A percentile compares a stretch with the other conserved stretches of the same genome.
Conservation (phyloP, 2,888 invertebrate species). For the Rhorus exstirpatorius region DNA sequence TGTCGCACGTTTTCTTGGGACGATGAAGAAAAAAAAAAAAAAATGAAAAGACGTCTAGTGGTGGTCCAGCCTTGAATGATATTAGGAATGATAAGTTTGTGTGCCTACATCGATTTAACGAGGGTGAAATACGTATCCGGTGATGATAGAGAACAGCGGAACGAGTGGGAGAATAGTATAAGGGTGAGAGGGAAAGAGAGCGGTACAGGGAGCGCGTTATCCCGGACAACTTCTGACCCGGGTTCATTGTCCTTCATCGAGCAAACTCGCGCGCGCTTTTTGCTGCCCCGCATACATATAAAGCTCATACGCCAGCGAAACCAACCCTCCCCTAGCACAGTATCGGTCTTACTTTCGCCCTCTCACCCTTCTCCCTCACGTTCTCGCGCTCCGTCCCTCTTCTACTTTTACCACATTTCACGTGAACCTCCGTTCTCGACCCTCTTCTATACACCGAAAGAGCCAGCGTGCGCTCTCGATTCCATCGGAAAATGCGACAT, state of each 20-base stretch:
- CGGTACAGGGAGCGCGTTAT: conserved; percentile 67
- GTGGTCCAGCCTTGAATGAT: conserved; percentile 56
- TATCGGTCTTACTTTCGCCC: conserved; percentile 31
- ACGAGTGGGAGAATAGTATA: conserved; percentile 60
- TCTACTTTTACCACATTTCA: conserved; percentile 3
- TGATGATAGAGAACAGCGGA: too few species aligned
- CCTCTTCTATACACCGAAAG: conserved; percentile 39
- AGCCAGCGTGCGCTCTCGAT: conserved; percentile 39
- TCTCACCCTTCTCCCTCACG: conserved; percentile 6
- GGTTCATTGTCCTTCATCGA: conserved; percentile 81
- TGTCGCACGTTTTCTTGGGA: conserved; percentile 1
- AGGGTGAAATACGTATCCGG: conserved; percentile 53
- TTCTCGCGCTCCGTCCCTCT: too few species aligned
- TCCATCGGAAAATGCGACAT: conserved; percentile 52
- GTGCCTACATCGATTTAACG: conserved; percentile 69
- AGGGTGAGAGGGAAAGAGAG: conserved; percentile 54
- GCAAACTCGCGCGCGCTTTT: conserved; percentile 68
- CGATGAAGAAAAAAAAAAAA: background rate
- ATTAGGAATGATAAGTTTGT: conserved; percentile 44
- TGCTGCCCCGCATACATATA: conserved; percentile 44
- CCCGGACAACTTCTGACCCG: conserved; percentile 80
- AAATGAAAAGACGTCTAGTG: conserved; percentile 7
- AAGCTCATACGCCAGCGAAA: conserved; percentile 39
- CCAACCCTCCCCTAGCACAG: conserved; percentile 48
- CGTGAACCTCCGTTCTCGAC: background rate